phyloP scores from a whole-genome alignment of 2,888 invertebrate genomes.

The Oasisia sp. region DNA sequence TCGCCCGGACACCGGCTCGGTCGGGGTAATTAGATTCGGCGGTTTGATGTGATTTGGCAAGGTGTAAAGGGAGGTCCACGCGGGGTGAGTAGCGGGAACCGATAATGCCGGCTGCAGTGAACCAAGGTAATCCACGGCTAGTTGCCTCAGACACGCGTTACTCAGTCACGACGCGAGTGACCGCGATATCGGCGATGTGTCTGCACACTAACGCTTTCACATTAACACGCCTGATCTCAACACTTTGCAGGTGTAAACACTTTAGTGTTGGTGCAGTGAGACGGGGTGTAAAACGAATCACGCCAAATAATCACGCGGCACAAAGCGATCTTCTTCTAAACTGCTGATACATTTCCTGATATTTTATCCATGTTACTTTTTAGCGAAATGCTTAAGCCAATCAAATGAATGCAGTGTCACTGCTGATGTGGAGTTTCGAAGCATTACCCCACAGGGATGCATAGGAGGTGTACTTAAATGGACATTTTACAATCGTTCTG shows the following conservation, averaged over 20 bases:
- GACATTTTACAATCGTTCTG: neutral
- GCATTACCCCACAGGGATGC: neutral
- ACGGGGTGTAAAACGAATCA: too few relatives aligned
- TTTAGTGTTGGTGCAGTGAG: too few relatives aligned
- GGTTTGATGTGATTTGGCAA: slow-evolving; percentile 13
- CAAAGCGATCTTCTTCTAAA: neutral
- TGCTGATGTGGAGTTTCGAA: neutral
- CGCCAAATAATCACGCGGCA: too few relatives aligned
- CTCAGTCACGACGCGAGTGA: neutral
- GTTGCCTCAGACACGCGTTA: neutral
- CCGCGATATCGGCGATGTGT: neutral
- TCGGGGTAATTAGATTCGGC: neutral
- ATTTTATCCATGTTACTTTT: neutral
- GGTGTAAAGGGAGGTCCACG: neutral
- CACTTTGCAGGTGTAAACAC: too few relatives aligned
- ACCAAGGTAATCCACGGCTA: neutral
- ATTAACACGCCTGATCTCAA: neutral
- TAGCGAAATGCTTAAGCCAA: neutral
- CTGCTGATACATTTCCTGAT: neutral
- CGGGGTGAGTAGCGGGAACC: neutral
- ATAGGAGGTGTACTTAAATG: neutral
- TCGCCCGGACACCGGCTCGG: neutral
- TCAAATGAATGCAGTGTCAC: neutral
- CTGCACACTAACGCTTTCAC: neutral
- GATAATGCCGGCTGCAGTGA: neutral